Evolutionary conservation across 2,113 vertebrate genomes (phyloP), one percentile per base, ranked within the genome.

Genomic region (Plestiodon gilberti): DNA sequence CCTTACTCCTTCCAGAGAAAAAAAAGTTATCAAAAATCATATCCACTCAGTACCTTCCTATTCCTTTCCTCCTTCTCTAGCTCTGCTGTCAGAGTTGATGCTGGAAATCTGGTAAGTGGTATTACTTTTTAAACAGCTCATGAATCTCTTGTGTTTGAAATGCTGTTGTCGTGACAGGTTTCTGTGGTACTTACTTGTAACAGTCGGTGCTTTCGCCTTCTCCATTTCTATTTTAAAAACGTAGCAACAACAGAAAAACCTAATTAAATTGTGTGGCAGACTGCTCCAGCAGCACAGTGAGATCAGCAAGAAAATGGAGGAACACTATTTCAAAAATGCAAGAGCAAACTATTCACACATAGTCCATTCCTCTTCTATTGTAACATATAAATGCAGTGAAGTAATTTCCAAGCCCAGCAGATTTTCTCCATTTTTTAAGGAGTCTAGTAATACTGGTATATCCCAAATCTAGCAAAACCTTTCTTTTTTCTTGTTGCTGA

Each of bases 151-250:
- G 59, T 22, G 35, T 75, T 89, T 81, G 61, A 93, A 94, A 89
- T 30, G 8, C 55, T 74, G 80, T 71, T 85, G 87, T 91, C 6
- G 15, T 93, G 94, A 93, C 78, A 89, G 88, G 91, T 92, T 94
- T 93, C 92, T 91, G 90, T 83, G 90, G 90, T 82, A 85, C 82
- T 91, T 94, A 64, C 86, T 75, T 90, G 48, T 76, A 93, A 89
- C 69, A 90, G 61, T 83, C 70, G 88, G 81, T 73, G 67, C 80
- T 91, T 91, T 91, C 91, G 89, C 81, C 90, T 93, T 92, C 91
- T 89, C 35, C 82, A 79, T 67, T 94, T 87, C 90, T 94, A 93
- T 91, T 93, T 90, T 30, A 87, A 92, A 94, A 92, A 93, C 81
- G 82, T n/a, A 92, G 65, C 82, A 92, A 75, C 35, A 92, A 76